These are phyloP conservation scores for Achatina immaculata DNA, from an alignment of 1,140 invertebrate genomes.

Conservation along the genomic window DNA sequence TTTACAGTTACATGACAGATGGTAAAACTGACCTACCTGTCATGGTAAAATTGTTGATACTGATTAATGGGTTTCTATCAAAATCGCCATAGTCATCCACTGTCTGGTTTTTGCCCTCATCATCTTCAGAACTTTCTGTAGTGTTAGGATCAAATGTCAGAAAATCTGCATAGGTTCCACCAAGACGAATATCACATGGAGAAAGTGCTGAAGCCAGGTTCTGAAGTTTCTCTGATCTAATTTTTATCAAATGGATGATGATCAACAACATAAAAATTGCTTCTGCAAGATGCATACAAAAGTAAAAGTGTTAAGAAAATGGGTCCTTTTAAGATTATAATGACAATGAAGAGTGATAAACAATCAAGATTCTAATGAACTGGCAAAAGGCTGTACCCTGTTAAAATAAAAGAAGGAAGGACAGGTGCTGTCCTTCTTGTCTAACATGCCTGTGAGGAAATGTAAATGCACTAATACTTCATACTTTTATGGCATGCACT, in stretches of 20 bases:
- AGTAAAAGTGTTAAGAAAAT: too few species aligned
- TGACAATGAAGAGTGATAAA: neutral
- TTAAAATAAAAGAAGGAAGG: neutral
- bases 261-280: too few species aligned
- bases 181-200: constrained; percentile 12
- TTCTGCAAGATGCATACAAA: neutral
- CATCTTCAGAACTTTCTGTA: neutral
- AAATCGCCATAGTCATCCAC: neutral
- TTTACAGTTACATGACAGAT: neutral
- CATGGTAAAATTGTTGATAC: neutral
- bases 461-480: too few species aligned
- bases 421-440: neutral
- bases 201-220: constrained; percentile 27
- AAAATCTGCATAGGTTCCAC: constrained; percentile 27
- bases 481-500: too few species aligned
- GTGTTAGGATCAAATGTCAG: constrained; percentile 17
- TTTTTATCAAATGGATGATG: neutral
- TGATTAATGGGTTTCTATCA: neutral
- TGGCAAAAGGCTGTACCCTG: too few species aligned
- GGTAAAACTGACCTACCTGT: neutral
- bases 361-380: neutral
- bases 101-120: neutral
- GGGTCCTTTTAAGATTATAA: neutral
- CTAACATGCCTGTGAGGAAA: too few species aligned
- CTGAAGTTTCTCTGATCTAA: constrained; percentile 13